phyloP scores from a whole-genome alignment of 2,888 invertebrate species.

The Ecdyonurus torrentis region DNA sequence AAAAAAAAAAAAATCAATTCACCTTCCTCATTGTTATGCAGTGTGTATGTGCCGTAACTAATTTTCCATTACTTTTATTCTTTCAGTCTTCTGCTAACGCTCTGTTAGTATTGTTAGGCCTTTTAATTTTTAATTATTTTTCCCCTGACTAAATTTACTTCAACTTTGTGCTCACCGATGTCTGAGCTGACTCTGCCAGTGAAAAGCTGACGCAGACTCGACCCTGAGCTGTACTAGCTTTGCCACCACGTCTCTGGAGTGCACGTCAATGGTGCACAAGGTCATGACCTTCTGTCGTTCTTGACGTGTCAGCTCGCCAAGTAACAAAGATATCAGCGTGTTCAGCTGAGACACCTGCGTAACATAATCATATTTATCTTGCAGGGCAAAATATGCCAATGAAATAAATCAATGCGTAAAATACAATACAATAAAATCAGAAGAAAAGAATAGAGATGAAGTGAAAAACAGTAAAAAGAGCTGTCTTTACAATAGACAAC shows the following conservation, averaged over 20 bases:
- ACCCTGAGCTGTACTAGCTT: slow-evolving; percentile 72
- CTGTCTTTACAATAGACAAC: too few species aligned
- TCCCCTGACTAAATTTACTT: background rate
- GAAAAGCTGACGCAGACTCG: slow-evolving; percentile 61
- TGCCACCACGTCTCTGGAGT: slow-evolving; percentile 82
- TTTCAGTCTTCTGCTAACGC: background rate
- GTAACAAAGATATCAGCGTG: slow-evolving; percentile 59
- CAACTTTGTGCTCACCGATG: slow-evolving; percentile 33
- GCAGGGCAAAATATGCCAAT: too few species aligned
- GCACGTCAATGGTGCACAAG: slow-evolving; percentile 90
- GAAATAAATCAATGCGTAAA: too few species aligned
- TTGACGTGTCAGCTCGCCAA: slow-evolving; percentile 64
- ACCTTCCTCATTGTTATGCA: too few species aligned
- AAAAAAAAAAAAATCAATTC: too few species aligned
- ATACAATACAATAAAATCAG: too few species aligned
- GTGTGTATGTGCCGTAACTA: too few species aligned
- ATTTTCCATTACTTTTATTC: background rate
- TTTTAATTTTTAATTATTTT: background rate
- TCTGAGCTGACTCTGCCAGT: slow-evolving; percentile 83
- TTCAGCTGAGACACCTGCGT: slow-evolving; percentile 63
- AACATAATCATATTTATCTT: too few species aligned
- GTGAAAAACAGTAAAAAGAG: too few species aligned
- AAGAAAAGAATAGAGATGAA: too few species aligned
- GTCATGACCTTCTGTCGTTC: slow-evolving; percentile 95
- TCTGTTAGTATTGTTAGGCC: background rate